A percentile compares a stretch with the other conserved stretches of the same genome.
Conservation (phyloP, 2,797 vertebrate genomes). For the Neosilurus hyrtlii region DNA sequence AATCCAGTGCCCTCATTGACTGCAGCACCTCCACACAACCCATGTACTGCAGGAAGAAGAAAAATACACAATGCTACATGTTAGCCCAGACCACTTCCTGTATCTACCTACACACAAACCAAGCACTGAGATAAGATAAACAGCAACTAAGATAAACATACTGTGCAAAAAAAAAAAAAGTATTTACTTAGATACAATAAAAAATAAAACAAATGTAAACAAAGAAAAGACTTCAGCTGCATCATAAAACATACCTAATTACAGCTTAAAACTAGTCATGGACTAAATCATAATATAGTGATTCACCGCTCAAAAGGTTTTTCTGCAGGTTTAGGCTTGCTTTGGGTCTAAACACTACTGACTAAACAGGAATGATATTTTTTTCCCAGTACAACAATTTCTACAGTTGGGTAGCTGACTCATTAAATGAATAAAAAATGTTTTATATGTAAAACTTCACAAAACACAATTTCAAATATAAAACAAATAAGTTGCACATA, state of each 20-base stretch:
- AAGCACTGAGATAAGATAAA: constrained; percentile 19
- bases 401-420: background rate
- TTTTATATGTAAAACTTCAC: too few species aligned
- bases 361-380: background rate
- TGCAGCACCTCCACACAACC: constrained; percentile 97
- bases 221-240: background rate
- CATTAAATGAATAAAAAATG: background rate
- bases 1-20: constrained; percentile 96
- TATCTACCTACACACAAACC: constrained; percentile 21
- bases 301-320: background rate
- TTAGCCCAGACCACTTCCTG: constrained; percentile 37
- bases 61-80: background rate
- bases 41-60: constrained; percentile 84
- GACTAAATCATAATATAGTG: background rate
- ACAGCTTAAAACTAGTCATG: background rate
- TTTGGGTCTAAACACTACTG: background rate
- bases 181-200: background rate
- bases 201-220: background rate
- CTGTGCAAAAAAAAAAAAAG: background rate
- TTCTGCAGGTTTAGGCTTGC: background rate
- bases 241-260: background rate
- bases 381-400: background rate
- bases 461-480: background rate
- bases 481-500: background rate
- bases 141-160: background rate